Percentiles rank a stretch among this genome's conserved stretches.
Conservation (phyloP, 2,888 invertebrate species). For the Xylophagus ater region DNA sequence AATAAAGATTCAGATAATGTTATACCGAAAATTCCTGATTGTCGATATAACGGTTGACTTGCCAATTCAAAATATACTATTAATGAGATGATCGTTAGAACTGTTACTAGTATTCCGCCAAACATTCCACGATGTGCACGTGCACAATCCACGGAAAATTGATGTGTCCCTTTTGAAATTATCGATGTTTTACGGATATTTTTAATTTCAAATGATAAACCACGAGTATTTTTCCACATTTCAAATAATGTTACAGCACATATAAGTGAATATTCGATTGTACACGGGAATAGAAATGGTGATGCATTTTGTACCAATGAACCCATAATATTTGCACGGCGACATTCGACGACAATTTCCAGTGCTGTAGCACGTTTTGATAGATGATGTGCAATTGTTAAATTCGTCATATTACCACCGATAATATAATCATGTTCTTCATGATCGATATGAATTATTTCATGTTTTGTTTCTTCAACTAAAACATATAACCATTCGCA, state of each 20-base stretch:
- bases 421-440: background rate
- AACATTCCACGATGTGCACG: constrained; percentile 63
- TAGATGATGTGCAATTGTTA: constrained; percentile 4
- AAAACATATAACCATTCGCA: constrained; percentile 78
- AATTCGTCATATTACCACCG: background rate
- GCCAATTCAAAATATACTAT: constrained; percentile 74
- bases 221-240: constrained; percentile 76
- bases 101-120: constrained; percentile 55
- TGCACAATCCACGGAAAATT: constrained; percentile 64
- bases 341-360: constrained; percentile 32
- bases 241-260: constrained; percentile 72
- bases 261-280: constrained; percentile 73
- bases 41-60: constrained; percentile 43
- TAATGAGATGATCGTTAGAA: constrained; percentile 65
- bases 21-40: constrained; percentile 52
- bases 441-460: constrained; percentile 55
- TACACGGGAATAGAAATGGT: constrained; percentile 71
- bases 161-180: constrained; percentile 34
- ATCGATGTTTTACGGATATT: constrained; percentile 6
- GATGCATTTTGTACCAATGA: constrained; percentile 47
- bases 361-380: constrained; percentile 15
- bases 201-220: too few relatives aligned
- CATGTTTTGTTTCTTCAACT: constrained; percentile 70
- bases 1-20: constrained; percentile 57
- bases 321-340: constrained; percentile 50